These are phyloP conservation scores for Bergia puertoricense DNA, from an alignment of 92 coral and sea anemone genomes.

Conservation along the genomic window DNA sequence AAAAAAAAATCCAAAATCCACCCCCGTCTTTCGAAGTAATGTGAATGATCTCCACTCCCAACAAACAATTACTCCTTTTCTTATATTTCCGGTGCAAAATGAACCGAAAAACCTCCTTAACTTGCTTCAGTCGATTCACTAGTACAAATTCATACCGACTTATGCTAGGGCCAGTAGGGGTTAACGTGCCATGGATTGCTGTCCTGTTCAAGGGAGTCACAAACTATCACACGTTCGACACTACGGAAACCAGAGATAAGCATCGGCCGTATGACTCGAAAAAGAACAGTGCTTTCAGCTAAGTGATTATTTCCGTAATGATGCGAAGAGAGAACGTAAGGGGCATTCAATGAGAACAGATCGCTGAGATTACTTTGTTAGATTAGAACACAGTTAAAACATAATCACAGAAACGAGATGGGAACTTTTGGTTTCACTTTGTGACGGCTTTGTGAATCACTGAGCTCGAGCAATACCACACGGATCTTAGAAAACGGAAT, in stretches of 20 bases:
- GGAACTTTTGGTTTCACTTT: neutral
- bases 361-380: neutral
- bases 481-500: no score
- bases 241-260: neutral
- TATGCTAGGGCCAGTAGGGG: neutral
- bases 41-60: neutral
- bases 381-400: neutral
- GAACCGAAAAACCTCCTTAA: neutral
- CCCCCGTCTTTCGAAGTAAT: neutral
- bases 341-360: neutral
- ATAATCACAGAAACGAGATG: neutral
- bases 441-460: neutral
- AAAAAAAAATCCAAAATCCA: no score
- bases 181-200: neutral
- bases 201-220: neutral
- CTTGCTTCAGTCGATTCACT: neutral
- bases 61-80: no score
- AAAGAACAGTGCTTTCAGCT: neutral
- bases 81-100: neutral
- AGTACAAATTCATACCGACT: no score
- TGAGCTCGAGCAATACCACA: neutral
- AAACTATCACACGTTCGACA: neutral
- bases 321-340: neutral
- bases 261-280: neutral
- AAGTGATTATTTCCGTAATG: neutral